Evolutionary conservation across 2,797 vertebrate species (phyloP), one percentile per base, ranked within the genome.

Genomic region (Amblyraja radiata): DNA sequence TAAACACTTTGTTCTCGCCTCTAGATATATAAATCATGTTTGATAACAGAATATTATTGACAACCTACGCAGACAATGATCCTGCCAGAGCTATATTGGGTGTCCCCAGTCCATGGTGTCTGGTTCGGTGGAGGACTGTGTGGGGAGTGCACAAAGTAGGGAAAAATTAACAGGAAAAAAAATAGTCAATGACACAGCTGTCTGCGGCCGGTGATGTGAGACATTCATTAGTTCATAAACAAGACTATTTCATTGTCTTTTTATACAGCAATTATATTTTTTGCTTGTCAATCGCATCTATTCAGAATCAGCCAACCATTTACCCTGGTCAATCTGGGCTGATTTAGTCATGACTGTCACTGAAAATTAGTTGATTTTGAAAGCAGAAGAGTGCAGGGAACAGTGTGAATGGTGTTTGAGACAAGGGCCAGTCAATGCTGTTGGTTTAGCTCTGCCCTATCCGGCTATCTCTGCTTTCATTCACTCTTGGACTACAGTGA

Each of bases 231-330:
- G 84, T 88, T 88, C 61, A 36, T 68, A n/a, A 68, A 36, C 61
- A 68, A 68, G 84, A 23, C 84, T 3, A n/a, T 88, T 68, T 36
- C n/a, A 68, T 88, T 88, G 84, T 88, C 61, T 68, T 88, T 68
- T 88, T 65, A 21, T 61, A 10, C 28, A 88, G 61, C 18, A 18
- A 88, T 88, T n/a, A n/a, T n/a, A n/a, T n/a, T n/a, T n/a, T n/a
- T 88, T 88, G 84, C n/a, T 68, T 88, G 84, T 68, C 84, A 88
- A 68, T 88, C 84, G 32, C 61, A 88, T 88, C 84, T 68, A 36
- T 68, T 88, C 14, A 88, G 36, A 88, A 88, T 36, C 84, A 88
- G n/a, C 61, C 84, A 36, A 88, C 61, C 84, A 9, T 88, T 88
- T 65, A 88, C 36, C 84, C 32, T 63, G 6, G 36, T 63, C 61